These are phyloP conservation scores for Gambusia holbrooki DNA, from an alignment of 2,113 vertebrate species.

Conservation along the genomic window DNA sequence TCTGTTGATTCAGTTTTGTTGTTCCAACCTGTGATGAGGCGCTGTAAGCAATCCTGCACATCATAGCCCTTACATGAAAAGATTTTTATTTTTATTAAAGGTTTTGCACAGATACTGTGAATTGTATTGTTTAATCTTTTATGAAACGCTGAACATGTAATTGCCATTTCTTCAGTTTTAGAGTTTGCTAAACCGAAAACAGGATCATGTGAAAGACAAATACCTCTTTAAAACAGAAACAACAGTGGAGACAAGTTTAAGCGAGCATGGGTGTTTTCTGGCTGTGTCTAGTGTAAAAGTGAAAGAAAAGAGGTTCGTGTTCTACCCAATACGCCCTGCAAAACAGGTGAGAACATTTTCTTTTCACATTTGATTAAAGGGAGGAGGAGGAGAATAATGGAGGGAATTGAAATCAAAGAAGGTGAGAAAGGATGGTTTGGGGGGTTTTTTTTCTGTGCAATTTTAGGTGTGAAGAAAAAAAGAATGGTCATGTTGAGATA, in stretches of 20 bases:
- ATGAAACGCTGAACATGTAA: no score
- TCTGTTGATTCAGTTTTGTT: no score
- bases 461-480: neutral
- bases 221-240: neutral
- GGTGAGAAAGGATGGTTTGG: neutral
- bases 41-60: no score
- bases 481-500: neutral
- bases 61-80: no score
- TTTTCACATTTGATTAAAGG: neutral
- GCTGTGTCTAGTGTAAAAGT: slow-evolving; percentile 33
- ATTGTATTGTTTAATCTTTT: no score
- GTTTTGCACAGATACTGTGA: no score
- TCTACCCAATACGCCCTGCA: neutral
- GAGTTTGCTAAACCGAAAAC: neutral
- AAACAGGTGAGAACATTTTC: neutral
- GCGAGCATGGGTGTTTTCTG: slow-evolving; percentile 12
- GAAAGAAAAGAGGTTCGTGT: neutral
- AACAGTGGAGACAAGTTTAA: slow-evolving; percentile 18
- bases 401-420: neutral
- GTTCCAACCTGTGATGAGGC: no score
- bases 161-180: no score
- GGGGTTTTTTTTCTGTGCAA: neutral
- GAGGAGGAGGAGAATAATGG: neutral
- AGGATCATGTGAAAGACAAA: slow-evolving; percentile 1
- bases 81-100: no score